Percentiles rank a stretch among this genome's conserved stretches.
These are phyloP conservation scores for Trichacis sp. DNA, from an alignment of 2,888 invertebrate species.

Conservation along the genomic window DNA sequence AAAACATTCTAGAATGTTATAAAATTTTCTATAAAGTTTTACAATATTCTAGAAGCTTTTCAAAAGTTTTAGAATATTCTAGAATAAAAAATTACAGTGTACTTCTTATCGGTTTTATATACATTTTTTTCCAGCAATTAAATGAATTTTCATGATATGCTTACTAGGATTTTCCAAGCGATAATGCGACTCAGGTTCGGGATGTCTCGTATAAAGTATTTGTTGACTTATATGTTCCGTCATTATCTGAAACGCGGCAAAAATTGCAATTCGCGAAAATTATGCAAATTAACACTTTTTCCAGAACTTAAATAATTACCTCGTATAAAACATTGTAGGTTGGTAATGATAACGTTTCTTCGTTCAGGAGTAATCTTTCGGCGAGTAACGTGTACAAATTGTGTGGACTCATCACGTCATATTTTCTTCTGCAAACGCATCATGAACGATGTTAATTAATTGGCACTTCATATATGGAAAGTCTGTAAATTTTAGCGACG, in stretches of 20 bases:
- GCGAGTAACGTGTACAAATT: slow-evolving; percentile 97
- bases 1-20: no score
- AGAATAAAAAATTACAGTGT: no score
- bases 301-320: no score
- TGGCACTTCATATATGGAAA: no score
- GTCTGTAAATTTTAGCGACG: no score
- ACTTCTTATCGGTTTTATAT: no score
- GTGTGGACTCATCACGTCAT: slow-evolving; percentile 98
- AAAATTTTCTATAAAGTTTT: no score
- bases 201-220: slow-evolving; percentile 92
- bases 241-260: slow-evolving; percentile 76
- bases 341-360: slow-evolving; percentile 90
- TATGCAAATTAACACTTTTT: no score
- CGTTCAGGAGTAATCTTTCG: slow-evolving; percentile 89
- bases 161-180: slow-evolving; percentile 96
- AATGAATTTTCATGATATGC: slow-evolving; percentile 63
- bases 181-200: slow-evolving; percentile 95
- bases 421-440: slow-evolving; percentile 84
- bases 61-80: no score
- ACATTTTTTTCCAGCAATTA: no score
- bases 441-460: not conserved
- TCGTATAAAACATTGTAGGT: slow-evolving; percentile 99
- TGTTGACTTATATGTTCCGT: slow-evolving; percentile 97
- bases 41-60: no score
- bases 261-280: no score